Conservation (phyloP, 2,888 invertebrate genomes). For the Cetonia aurata region DNA sequence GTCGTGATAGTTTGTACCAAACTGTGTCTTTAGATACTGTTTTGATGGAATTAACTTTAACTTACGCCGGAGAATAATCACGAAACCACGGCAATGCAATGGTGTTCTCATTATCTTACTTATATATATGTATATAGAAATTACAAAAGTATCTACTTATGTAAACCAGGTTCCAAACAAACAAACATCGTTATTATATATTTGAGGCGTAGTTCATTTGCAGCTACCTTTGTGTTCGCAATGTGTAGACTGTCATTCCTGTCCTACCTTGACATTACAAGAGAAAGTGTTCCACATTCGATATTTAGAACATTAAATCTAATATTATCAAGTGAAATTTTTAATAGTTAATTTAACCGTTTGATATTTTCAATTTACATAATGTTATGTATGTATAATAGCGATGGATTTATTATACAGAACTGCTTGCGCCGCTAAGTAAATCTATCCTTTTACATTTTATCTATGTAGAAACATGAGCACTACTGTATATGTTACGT, state of each 20-base stretch:
- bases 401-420: neutral
- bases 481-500: no score
- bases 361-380: constrained; percentile 10
- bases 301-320: constrained; percentile 34
- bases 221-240: constrained; percentile 34
- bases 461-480: no score
- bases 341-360: neutral
- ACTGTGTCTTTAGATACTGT: no score
- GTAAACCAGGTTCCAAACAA: constrained; percentile 1
- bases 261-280: constrained; percentile 37
- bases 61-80: constrained; percentile 3
- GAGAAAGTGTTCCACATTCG: constrained; percentile 38
- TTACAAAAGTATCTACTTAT: neutral
- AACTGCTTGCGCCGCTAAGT: neutral
- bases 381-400: neutral
- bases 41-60: neutral
- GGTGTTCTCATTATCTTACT: neutral
- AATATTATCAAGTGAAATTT: constrained; percentile 31
- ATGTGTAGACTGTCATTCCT: constrained; percentile 25
- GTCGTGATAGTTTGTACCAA: no score
- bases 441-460: neutral
- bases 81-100: neutral
- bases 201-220: constrained; percentile 20
- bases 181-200: constrained; percentile 8
- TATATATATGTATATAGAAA: neutral